These are phyloP conservation scores for Tinea trinotella DNA, from an alignment of 2,888 invertebrate genomes.

Conservation along the genomic window DNA sequence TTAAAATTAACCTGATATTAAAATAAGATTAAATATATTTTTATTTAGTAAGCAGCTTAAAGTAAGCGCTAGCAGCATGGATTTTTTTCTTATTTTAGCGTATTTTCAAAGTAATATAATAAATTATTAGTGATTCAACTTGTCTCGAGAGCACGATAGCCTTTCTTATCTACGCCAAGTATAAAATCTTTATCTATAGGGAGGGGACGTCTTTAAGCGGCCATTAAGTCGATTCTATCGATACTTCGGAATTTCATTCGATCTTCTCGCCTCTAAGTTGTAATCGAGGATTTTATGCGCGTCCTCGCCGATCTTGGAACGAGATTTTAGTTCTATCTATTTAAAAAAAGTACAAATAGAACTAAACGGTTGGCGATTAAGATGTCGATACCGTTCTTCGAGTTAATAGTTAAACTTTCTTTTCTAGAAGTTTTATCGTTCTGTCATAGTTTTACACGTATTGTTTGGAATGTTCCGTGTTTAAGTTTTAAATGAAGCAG, in stretches of 20 bases:
- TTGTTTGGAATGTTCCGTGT: background rate
- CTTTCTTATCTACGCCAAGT: conserved; percentile 8
- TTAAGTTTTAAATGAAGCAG: background rate
- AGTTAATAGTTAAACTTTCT: conserved; percentile 16
- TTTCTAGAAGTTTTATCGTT: conserved; percentile 8
- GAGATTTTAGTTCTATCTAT: conserved; percentile 10
- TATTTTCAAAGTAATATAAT: background rate
- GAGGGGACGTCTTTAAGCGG: conserved; percentile 8
- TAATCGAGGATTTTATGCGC: conserved; percentile 18
- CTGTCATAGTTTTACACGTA: conserved; percentile 9
- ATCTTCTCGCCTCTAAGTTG: conserved; percentile 18
- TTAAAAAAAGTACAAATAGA: conserved; percentile 9
- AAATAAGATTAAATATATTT: too few species aligned
- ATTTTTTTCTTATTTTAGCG: background rate
- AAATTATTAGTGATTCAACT: conserved; percentile 10
- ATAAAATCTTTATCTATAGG: conserved; percentile 13
- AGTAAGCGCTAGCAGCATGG: too few species aligned
- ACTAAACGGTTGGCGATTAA: conserved; percentile 17
- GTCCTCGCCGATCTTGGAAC: conserved; percentile 6
- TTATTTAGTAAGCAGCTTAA: too few species aligned
- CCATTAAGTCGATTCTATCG: conserved; percentile 18
- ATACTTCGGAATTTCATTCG: conserved; percentile 18
- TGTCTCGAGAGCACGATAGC: conserved; percentile 5
- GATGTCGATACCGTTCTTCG: conserved; percentile 11
- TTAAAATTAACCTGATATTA: too few species aligned